These are phyloP conservation scores for Apus apus DNA, from an alignment of 2,113 vertebrate genomes.

Conservation along the genomic window DNA sequence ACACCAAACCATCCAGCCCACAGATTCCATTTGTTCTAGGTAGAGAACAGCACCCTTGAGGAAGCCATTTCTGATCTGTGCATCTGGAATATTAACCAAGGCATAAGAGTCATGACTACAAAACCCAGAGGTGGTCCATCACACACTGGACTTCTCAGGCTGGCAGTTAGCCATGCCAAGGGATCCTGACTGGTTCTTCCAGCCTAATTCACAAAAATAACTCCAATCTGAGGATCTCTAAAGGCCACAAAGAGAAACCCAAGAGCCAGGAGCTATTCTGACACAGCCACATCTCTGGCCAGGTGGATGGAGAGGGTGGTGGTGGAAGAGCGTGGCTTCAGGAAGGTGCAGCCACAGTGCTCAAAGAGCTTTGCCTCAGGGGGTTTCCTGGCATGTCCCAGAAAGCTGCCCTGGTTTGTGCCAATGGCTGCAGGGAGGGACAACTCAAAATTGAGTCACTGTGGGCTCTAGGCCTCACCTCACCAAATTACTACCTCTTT, in stretches of 20 bases:
- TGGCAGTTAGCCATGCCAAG: background rate
- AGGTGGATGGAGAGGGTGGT: fast-evolving
- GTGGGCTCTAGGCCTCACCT: background rate
- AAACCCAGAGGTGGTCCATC: background rate
- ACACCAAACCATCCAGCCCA: background rate
- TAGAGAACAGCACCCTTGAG: background rate
- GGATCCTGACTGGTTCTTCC: background rate
- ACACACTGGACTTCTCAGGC: background rate
- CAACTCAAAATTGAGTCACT: background rate
- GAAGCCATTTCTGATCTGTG: background rate
- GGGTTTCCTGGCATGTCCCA: background rate
- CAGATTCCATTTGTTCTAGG: fast-evolving
- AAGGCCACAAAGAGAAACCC: background rate
- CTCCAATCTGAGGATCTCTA: background rate
- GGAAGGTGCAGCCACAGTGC: background rate
- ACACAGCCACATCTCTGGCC: background rate
- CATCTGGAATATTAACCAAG: background rate
- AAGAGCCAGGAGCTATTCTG: background rate
- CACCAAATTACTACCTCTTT: background rate
- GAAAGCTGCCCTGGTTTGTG: background rate
- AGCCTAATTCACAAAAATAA: background rate
- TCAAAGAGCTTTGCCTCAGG: background rate
- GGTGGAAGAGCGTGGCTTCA: background rate
- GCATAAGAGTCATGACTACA: too few relatives aligned
- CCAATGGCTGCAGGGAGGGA: background rate